Conservation (phyloP, 2,113 vertebrate species). For the Ardeotis arabs region DNA sequence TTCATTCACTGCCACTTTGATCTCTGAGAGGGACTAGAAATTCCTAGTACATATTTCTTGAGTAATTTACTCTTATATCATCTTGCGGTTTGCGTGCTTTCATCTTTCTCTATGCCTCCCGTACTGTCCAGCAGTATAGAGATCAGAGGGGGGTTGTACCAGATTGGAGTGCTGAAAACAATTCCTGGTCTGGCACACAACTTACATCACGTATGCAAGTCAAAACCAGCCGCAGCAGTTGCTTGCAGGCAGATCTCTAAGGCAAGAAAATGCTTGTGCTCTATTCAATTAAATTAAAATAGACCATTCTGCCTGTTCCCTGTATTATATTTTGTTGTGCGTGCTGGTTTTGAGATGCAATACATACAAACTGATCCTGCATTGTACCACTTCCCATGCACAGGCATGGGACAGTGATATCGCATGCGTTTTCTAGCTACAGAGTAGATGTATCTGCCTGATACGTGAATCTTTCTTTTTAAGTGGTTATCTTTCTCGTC, state of each 20-base stretch:
- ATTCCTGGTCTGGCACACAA: not conserved
- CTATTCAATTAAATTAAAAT: not conserved
- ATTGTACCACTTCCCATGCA: rapidly evolving
- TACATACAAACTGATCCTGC: too few relatives aligned
- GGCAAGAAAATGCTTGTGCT: not conserved
- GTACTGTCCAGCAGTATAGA: not conserved
- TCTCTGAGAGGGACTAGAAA: not conserved
- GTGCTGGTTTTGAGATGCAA: not conserved
- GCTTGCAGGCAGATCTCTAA: not conserved
- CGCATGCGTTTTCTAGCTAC: rapidly evolving
- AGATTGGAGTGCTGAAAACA: not conserved
- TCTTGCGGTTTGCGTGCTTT: not conserved
- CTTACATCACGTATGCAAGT: not conserved
- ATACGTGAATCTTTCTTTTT: not conserved
- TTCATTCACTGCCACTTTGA: not conserved
- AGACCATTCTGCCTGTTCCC: not conserved
- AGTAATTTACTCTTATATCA: not conserved
- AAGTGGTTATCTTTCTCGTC: not conserved
- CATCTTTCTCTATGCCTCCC: not conserved
- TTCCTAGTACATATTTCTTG: not conserved
- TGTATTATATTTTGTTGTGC: rapidly evolving
- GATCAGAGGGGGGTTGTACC: not conserved
- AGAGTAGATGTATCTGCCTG: not conserved
- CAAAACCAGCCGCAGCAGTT: not conserved
- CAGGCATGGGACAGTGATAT: rapidly evolving